Base-by-base conservation (phyloP, 1,140 invertebrate genomes). In the Heliconius melpomene region DNA sequence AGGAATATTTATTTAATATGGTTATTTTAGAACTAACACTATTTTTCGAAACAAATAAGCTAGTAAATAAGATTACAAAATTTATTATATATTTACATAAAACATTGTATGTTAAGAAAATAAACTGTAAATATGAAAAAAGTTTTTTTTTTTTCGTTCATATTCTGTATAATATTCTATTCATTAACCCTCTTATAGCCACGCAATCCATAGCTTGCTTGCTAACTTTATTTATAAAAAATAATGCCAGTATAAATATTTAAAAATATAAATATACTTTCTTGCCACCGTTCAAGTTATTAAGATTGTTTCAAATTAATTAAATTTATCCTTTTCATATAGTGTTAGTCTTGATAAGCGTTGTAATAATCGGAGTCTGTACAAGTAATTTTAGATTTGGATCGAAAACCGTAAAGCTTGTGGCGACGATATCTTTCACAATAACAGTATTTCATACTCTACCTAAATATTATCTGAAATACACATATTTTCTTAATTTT, bases 301-400 rank as follows among this genome's bases (percentile, higher is more conserved):
- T 73, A 57, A 73, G 71, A 78, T 78, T 50, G 46, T 76, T 54
- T n/a, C 70, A 40, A 78, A 78, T 78, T 73, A 78, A 73, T 78
- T 78, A 38, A 66, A 40, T 23, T 32, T 13, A 74, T 18, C 7
- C 54, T 29, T 76, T 40, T 32, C 74, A 70, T 72, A 72, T 72
- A 72, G 40, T 50, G 36, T 29, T 66, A 66, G 60, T 16, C 71
- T 79, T 76, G 74, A 79, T 79, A 82, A 81, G 73, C 81, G 66
- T 29, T 13, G 66, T 74, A 81, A 86, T 85, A 81, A 79, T 74
- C 75, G 75, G 40, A 77, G 78, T 73, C 76, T 80, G 85, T 87
- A 88, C 85, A 91, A 83, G 85, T 86, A 93, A 93, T 93, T 93
- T 91, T 86, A 93, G 91, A 93, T 93, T 91, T 83, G 84, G 86